A percentile compares a stretch with the other conserved stretches of the same genome.
Evolutionary conservation across 1,140 invertebrate species (phyloP).

Genomic region (Cardiocondyla obscurior): DNA sequence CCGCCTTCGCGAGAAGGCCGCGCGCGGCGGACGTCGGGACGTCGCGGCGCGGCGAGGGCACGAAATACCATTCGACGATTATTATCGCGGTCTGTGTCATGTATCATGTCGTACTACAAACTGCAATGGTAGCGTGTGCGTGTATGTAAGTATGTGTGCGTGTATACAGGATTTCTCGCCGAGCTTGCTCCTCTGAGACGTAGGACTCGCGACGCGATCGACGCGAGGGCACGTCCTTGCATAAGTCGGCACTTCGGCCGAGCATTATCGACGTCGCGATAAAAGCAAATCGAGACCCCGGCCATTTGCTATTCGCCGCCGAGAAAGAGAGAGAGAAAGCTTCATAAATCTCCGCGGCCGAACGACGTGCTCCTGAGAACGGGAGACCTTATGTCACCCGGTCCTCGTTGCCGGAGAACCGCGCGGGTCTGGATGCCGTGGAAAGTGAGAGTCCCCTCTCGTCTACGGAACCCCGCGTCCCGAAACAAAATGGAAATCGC

Average conservation of each 20-base stretch:
- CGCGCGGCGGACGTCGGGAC: constrained; percentile 38
- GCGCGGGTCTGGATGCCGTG: constrained; percentile 22
- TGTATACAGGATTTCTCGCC: background rate
- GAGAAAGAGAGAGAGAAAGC: constrained; percentile 77
- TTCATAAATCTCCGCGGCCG: constrained; percentile 75
- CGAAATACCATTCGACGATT: constrained; percentile 68
- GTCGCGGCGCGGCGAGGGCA: constrained; percentile 8
- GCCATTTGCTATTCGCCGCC: constrained; percentile 66
- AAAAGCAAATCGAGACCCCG: constrained; percentile 56
- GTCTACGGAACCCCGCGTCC: constrained; percentile 3
- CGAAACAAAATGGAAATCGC: constrained; percentile 49
- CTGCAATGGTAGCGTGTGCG: constrained; percentile 55
- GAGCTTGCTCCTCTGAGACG: background rate
- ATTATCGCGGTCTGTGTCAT: constrained; percentile 68
- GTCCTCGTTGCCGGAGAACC: constrained; percentile 56
- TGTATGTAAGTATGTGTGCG: constrained; percentile 1
- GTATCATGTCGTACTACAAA: constrained; percentile 72
- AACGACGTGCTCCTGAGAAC: constrained; percentile 56
- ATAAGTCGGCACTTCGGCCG: constrained; percentile 28
- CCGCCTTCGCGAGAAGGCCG: constrained; percentile 2
- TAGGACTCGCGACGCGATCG: constrained; percentile 19
- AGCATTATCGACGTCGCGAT: constrained; percentile 55
- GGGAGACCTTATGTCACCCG: constrained; percentile 72
- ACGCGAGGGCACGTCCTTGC: constrained; percentile 57
- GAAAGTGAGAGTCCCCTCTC: constrained; percentile 75